A percentile compares a stretch with the other conserved stretches of the same genome.
phyloP scores from a whole-genome alignment of 2,113 vertebrate genomes.

The Poeciliopsis retropinna region DNA sequence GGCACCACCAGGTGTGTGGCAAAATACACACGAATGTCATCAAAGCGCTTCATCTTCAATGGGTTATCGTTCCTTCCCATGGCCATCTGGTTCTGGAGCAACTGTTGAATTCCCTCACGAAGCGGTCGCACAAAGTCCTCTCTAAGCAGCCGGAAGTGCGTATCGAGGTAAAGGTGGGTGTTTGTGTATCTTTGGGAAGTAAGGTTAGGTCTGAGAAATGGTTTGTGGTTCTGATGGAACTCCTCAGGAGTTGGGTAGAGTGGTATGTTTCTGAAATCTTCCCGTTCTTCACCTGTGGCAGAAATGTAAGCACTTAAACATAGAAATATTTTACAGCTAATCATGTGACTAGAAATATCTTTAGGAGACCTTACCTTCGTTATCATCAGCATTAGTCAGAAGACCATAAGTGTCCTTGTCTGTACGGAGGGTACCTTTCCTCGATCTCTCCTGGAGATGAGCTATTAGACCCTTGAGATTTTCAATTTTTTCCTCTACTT shows the following conservation, averaged over 20 bases:
- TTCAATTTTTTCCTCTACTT: constrained; percentile 80
- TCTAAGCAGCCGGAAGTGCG: constrained; percentile 92
- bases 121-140: constrained; percentile 94
- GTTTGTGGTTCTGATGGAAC: constrained; percentile 81
- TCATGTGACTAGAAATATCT: background rate
- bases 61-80: constrained; percentile 59
- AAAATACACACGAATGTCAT: constrained; percentile 90
- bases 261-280: constrained; percentile 82
- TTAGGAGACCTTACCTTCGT: constrained; percentile 30
- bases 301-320: background rate
- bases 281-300: constrained; percentile 58
- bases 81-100: constrained; percentile 77
- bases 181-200: constrained; percentile 83
- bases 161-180: constrained; percentile 88
- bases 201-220: constrained; percentile 88
- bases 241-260: constrained; percentile 89
- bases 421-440: constrained; percentile 85
- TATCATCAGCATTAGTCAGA: constrained; percentile 40
- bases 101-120: constrained; percentile 87
- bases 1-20: constrained; percentile 82
- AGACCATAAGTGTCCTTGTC: constrained; percentile 86
- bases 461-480: constrained; percentile 77
- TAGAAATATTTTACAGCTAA: background rate
- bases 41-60: constrained; percentile 81
- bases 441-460: constrained; percentile 85